Evolutionary conservation across 2,888 invertebrate species (phyloP).

Genomic region (Caprella mutica): DNA sequence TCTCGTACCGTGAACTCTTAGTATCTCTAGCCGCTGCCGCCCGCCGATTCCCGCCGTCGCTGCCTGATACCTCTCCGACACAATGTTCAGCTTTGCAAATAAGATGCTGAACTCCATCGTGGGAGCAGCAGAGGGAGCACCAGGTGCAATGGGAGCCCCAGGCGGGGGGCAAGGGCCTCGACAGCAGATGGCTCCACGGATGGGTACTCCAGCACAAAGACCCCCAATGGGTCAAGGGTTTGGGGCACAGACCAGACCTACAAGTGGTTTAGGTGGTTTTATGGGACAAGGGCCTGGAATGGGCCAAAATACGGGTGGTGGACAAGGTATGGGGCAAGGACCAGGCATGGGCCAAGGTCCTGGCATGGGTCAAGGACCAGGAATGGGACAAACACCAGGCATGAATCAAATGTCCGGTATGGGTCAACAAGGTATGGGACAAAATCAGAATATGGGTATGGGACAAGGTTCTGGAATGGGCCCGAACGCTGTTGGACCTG

Average conservation of each 20-base stretch:
- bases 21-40: conserved; percentile 12
- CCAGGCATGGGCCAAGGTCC: conserved; percentile 7
- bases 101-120: conserved; percentile 44
- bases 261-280: conserved; percentile 11
- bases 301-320: not conserved
- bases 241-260: conserved; percentile 29
- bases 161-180: conserved; percentile 19
- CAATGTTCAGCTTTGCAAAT: conserved; percentile 44
- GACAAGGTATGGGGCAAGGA: conserved; percentile 9
- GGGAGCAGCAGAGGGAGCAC: conserved; percentile 40
- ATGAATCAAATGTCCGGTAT: not conserved
- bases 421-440: conserved; percentile 1
- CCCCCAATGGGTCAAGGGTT: conserved; percentile 14
- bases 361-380: conserved; percentile 22
- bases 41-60: not conserved
- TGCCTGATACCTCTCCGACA: not conserved
- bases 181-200: conserved; percentile 25
- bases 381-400: conserved; percentile 14
- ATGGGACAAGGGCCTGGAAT: conserved; percentile 7
- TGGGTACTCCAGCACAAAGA: conserved; percentile 23
- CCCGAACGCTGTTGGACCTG: conserved; percentile 11
- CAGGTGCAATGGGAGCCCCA: conserved; percentile 20
- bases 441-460: conserved; percentile 1
- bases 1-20: conserved; percentile 11
- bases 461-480: not conserved